These are phyloP conservation scores for Sebastes elongatus DNA, from an alignment of 2,797 vertebrate species.

Conservation along the genomic window DNA sequence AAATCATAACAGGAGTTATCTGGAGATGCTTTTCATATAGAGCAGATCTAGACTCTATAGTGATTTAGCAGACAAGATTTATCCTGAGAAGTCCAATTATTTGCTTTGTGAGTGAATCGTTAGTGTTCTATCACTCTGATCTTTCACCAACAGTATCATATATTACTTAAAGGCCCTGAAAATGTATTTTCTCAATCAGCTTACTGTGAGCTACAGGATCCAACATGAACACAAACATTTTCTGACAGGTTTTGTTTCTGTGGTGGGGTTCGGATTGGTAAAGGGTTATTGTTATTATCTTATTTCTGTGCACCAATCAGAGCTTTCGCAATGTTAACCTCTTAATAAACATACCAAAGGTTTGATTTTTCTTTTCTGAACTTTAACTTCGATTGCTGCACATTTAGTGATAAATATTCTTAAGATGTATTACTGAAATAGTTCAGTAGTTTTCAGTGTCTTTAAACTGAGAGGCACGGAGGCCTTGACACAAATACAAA, in stretches of 20 bases:
- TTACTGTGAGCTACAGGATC: neutral
- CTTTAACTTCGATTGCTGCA: neutral
- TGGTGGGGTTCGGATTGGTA: neutral
- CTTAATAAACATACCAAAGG: neutral
- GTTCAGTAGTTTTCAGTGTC: neutral
- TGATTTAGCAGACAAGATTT: neutral
- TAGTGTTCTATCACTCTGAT: neutral
- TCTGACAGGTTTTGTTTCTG: neutral
- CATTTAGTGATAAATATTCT: neutral
- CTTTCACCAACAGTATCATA: no score
- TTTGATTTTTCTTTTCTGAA: neutral
- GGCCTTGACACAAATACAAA: neutral
- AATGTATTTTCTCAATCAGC: neutral
- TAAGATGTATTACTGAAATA: neutral
- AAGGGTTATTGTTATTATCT: neutral
- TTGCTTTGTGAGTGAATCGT: neutral
- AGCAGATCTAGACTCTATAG: rapidly evolving
- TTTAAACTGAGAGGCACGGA: neutral
- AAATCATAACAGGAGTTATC: no score
- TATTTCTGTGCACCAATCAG: neutral
- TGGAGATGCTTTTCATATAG: no score
- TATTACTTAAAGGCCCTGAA: no score
- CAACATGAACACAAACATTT: neutral
- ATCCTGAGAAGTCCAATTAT: neutral
- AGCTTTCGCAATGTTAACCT: neutral